Conservation (phyloP, 2,113 vertebrate species). For the Dicentrarchus labrax region DNA sequence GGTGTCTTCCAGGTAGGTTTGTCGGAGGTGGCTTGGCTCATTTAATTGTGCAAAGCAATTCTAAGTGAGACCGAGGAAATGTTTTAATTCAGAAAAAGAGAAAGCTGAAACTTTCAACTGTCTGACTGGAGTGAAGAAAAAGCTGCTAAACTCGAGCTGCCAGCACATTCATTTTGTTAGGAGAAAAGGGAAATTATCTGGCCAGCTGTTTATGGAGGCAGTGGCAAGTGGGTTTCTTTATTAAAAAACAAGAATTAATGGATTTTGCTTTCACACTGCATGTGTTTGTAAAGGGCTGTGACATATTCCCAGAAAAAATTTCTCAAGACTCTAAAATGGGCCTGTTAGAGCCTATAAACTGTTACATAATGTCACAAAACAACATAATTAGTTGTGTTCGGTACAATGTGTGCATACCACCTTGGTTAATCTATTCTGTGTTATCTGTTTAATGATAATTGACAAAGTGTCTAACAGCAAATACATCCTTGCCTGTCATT, state of each 20-base stretch:
- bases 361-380: slow-evolving; percentile 3
- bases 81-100: slow-evolving; percentile 5
- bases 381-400: not conserved
- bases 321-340: not conserved
- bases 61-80: not conserved
- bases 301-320: slow-evolving; percentile 7
- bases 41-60: slow-evolving; percentile 10
- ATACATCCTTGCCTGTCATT: not conserved
- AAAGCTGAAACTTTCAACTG: slow-evolving; percentile 1
- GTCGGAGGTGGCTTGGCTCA: not conserved
- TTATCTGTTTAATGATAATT: not conserved
- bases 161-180: slow-evolving; percentile 11
- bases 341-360: not conserved
- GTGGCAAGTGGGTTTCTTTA: not conserved
- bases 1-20: slow-evolving; percentile 7
- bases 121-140: slow-evolving; percentile 2
- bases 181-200: slow-evolving; percentile 8
- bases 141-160: slow-evolving; percentile 10
- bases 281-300: slow-evolving; percentile 21
- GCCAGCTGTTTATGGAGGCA: slow-evolving; percentile 7
- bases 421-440: not conserved
- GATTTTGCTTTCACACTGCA: slow-evolving; percentile 28
- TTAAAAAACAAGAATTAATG: slow-evolving; percentile 25
- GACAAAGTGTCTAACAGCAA: not conserved
- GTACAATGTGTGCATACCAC: not conserved